Conservation (phyloP, 2,888 invertebrate species). For the Archaeoteleia sp. region DNA sequence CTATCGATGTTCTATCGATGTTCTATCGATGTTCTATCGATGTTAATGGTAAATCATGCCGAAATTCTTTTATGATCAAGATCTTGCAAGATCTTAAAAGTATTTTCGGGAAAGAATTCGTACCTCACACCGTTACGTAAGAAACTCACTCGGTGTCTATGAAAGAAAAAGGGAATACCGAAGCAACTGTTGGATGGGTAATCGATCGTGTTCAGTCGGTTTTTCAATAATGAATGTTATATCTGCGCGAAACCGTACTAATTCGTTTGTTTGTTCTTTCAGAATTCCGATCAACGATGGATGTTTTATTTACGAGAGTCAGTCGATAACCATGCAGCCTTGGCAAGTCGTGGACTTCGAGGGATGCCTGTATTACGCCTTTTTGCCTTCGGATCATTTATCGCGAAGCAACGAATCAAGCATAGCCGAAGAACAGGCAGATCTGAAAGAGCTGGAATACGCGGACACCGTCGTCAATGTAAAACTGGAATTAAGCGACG, state of each 20-base stretch:
- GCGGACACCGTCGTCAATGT: too few species aligned
- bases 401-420: slow-evolving; percentile 11
- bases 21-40: too few species aligned
- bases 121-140: too few species aligned
- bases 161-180: too few species aligned
- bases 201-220: slow-evolving; percentile 26
- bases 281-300: slow-evolving; percentile 57
- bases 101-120: too few species aligned
- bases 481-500: background rate
- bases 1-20: too few species aligned
- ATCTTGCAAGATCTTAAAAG: too few species aligned
- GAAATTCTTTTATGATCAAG: too few species aligned
- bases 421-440: slow-evolving; percentile 1
- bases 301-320: slow-evolving; percentile 61
- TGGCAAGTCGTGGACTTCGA: slow-evolving; percentile 66
- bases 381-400: slow-evolving; percentile 56
- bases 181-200: slow-evolving; percentile 10
- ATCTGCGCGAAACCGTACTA: slow-evolving; percentile 8
- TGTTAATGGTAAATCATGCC: too few species aligned
- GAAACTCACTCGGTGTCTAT: too few species aligned
- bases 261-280: slow-evolving; percentile 50
- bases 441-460: slow-evolving; percentile 1
- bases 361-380: slow-evolving; percentile 64
- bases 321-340: slow-evolving; percentile 63
- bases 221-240: background rate